A percentile compares a stretch with the other conserved stretches of the same genome.
phyloP scores from a whole-genome alignment of 2,888 invertebrate genomes.

The Oeneis ivallda region DNA sequence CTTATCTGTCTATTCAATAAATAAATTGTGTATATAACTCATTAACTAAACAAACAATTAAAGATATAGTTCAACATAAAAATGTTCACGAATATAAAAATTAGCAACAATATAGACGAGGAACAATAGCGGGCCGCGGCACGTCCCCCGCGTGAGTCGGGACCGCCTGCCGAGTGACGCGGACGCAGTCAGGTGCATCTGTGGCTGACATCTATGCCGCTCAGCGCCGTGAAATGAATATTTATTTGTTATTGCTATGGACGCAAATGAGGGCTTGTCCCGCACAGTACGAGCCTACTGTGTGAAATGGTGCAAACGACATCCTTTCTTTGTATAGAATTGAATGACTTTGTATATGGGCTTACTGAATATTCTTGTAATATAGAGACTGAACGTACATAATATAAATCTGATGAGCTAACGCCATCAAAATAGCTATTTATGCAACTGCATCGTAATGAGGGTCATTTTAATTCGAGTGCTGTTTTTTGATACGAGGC shows the following conservation, averaged over 20 bases:
- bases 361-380: neutral
- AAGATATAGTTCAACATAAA: neutral
- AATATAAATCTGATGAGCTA: no score
- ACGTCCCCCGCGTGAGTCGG: conserved; percentile 38
- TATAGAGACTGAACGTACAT: neutral
- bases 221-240: conserved; percentile 50
- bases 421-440: no score
- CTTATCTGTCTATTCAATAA: neutral
- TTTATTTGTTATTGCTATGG: conserved; percentile 49
- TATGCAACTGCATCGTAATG: no score
- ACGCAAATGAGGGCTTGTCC: conserved; percentile 41
- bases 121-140: conserved; percentile 37
- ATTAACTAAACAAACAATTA: neutral
- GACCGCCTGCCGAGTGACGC: conserved; percentile 36
- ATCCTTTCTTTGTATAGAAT: conserved; percentile 6
- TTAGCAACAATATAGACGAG: conserved; percentile 31
- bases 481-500: no score
- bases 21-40: neutral
- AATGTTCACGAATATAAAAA: conserved; percentile 16
- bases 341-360: neutral
- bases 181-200: conserved; percentile 44
- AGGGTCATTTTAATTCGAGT: no score
- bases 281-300: conserved; percentile 12
- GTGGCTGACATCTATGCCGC: conserved; percentile 61
- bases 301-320: conserved; percentile 23